phyloP scores from a whole-genome alignment of 1,140 invertebrate species.

The Lepidurus packardi region DNA sequence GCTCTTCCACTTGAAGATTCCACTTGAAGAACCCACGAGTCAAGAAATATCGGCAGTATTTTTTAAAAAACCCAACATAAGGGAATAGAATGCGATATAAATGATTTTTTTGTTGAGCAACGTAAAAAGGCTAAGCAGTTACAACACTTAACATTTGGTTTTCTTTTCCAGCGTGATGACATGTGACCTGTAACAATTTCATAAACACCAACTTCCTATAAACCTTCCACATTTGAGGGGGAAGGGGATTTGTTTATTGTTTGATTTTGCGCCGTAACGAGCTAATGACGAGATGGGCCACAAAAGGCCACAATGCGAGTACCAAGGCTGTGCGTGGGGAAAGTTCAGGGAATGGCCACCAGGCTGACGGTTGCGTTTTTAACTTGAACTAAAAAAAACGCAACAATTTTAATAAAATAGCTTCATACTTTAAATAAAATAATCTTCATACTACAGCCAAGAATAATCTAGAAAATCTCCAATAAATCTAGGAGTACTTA shows the following conservation, averaged over 20 bases:
- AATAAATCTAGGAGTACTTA: too few relatives aligned
- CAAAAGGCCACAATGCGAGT: conserved; percentile 47
- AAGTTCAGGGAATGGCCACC: conserved; percentile 47
- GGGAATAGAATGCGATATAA: background rate
- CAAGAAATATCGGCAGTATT: background rate
- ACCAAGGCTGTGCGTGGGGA: conserved; percentile 43
- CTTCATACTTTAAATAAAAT: too few relatives aligned
- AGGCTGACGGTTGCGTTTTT: conserved; percentile 28
- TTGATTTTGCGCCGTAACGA: background rate
- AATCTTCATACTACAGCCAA: too few relatives aligned
- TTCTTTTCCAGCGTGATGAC: background rate
- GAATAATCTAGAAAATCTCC: too few relatives aligned
- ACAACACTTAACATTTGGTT: background rate
- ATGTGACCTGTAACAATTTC: background rate
- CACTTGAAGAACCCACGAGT: background rate
- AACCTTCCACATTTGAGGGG: background rate
- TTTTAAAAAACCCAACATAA: background rate
- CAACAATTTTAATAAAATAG: background rate
- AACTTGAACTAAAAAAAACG: background rate
- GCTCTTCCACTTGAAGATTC: background rate
- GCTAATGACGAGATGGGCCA: conserved; percentile 42
- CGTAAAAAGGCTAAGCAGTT: background rate
- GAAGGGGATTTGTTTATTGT: background rate
- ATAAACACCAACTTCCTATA: background rate
- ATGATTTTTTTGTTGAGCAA: background rate